Conservation (phyloP, 2,113 vertebrate genomes). For the Lampris megalopsis region DNA sequence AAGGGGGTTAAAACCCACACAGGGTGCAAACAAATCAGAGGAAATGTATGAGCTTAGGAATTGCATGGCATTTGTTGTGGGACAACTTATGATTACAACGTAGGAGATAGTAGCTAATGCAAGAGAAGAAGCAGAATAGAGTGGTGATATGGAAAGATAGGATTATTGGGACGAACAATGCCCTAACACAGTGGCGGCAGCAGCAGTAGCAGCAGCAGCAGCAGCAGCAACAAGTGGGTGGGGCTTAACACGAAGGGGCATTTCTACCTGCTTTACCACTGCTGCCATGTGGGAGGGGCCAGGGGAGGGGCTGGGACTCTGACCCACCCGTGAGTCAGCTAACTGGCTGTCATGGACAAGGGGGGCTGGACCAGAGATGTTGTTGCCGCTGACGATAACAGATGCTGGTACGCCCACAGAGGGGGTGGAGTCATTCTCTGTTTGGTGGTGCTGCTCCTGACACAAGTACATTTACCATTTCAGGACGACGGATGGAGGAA, state of each 20-base stretch:
- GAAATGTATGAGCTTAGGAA: constrained; percentile 13
- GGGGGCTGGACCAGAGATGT: constrained; percentile 77
- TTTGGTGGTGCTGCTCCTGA: constrained; percentile 86
- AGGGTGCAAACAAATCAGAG: constrained; percentile 50
- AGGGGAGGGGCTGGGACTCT: constrained; percentile 80
- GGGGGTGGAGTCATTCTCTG: constrained; percentile 82
- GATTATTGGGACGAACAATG: constrained; percentile 57
- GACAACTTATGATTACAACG: constrained; percentile 11
- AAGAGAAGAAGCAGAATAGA: constrained; percentile 3
- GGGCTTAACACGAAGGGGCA: constrained; percentile 77
- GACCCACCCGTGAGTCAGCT: constrained; percentile 77
- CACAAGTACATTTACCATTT: constrained; percentile 81
- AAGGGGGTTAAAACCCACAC: constrained; percentile 45
- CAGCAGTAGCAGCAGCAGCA: constrained; percentile 78
- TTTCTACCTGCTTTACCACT: constrained; percentile 88
- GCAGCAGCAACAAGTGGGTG: constrained; percentile 81
- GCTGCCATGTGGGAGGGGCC: constrained; percentile 84
- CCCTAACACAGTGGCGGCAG: constrained; percentile 72
- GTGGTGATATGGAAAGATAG: constrained; percentile 47
- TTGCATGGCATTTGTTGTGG: constrained; percentile 11
- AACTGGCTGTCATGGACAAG: constrained; percentile 81
- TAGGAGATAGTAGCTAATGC: constrained; percentile 45
- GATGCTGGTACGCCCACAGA: constrained; percentile 88
- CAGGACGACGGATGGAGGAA: constrained; percentile 59
- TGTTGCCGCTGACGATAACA: constrained; percentile 92